Percentiles rank a stretch among this genome's conserved stretches.
phyloP scores from a whole-genome alignment of 1,140 invertebrate species.

The Drosophila micromelanica region DNA sequence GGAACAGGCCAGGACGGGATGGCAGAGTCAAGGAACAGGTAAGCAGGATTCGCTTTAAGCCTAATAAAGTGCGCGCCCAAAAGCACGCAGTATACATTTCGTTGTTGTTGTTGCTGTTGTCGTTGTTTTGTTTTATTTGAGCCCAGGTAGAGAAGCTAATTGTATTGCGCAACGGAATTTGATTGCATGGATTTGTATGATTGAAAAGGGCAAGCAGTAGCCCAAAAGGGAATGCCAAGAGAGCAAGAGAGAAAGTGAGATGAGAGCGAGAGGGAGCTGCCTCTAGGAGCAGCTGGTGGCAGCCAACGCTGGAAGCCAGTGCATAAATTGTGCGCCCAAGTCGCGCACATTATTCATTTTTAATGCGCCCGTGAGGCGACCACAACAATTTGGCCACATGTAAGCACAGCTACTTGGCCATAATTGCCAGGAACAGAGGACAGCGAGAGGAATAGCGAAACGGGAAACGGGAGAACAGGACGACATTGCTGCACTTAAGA shows the following conservation, averaged over 20 bases:
- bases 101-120: slow-evolving; percentile 16
- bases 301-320: slow-evolving; percentile 49
- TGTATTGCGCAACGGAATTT: slow-evolving; percentile 74
- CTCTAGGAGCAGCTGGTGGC: slow-evolving; percentile 17
- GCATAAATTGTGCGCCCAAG: slow-evolving; percentile 74
- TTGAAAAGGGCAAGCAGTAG: slow-evolving; percentile 63
- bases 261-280: neutral
- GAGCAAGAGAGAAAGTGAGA: neutral
- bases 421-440: slow-evolving; percentile 65
- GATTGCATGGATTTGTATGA: slow-evolving; percentile 80
- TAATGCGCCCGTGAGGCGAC: slow-evolving; percentile 72
- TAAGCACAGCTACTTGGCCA: slow-evolving; percentile 78
- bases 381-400: slow-evolving; percentile 83
- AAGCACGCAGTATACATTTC: slow-evolving; percentile 48
- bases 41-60: slow-evolving; percentile 57
- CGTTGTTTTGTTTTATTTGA: slow-evolving; percentile 51
- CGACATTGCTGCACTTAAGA: slow-evolving; percentile 66
- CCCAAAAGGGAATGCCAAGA: slow-evolving; percentile 19
- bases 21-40: slow-evolving; percentile 17
- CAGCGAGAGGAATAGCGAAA: slow-evolving; percentile 23
- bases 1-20: neutral
- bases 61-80: slow-evolving; percentile 77
- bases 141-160: slow-evolving; percentile 59
- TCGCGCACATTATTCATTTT: slow-evolving; percentile 81
- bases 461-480: slow-evolving; percentile 35